Percentiles rank a stretch among this genome's conserved stretches.
Conservation (phyloP, 2,113 vertebrate genomes). For the Antechinus flavipes region DNA sequence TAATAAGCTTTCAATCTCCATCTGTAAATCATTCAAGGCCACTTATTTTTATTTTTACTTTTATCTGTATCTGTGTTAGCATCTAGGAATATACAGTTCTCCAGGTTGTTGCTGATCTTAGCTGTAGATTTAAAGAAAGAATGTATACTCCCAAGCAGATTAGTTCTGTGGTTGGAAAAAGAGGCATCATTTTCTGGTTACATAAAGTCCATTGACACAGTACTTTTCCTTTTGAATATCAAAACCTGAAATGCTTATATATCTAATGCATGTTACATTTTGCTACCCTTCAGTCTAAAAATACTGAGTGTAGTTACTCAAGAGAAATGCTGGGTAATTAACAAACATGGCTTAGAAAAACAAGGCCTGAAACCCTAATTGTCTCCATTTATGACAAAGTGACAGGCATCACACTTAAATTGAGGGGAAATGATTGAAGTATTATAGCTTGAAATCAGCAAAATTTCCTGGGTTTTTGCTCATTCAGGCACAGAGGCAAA, state of each 20-base stretch:
- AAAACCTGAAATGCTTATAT: conserved; percentile 15
- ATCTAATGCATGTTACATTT: not conserved
- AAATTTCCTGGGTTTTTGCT: conserved; percentile 9
- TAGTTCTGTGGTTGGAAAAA: not conserved
- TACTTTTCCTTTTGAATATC: conserved; percentile 11
- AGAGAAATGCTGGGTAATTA: not conserved
- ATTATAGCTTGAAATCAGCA: not conserved
- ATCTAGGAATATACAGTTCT: conserved; percentile 1
- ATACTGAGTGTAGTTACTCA: not conserved
- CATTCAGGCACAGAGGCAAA: not conserved
- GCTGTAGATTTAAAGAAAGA: conserved; percentile 28
- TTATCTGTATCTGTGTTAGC: conserved; percentile 4
- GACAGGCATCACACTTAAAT: conserved; percentile 10
- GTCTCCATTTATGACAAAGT: conserved; percentile 38
- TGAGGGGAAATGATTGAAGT: not conserved
- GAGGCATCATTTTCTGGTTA: not conserved
- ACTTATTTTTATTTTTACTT: conserved; percentile 47
- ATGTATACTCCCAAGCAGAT: not conserved
- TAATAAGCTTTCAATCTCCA: conserved; percentile 46
- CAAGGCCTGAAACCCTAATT: conserved; percentile 22
- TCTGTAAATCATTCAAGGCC: conserved; percentile 27
- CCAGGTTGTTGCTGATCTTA: not conserved
- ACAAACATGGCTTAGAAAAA: conserved; percentile 12
- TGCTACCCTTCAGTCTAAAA: conserved; percentile 9
- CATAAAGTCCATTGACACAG: not conserved